A percentile compares a stretch with the other conserved stretches of the same genome.
Evolutionary conservation across 2,797 vertebrate species (phyloP).

Genomic region (Chelidonichthys spinosus): DNA sequence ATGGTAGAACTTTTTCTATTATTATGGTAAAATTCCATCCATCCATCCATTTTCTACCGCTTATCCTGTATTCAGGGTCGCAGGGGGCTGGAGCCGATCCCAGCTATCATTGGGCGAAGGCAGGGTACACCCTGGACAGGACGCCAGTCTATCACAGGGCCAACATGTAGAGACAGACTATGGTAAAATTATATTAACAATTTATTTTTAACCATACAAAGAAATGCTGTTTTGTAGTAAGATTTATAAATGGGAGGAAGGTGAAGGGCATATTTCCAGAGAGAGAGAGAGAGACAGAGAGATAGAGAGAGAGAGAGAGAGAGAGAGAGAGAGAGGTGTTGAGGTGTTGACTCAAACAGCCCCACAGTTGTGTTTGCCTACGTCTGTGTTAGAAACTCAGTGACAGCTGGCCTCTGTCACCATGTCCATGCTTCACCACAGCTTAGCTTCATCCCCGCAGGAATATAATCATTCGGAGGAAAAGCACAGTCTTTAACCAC

Average conservation of each 20-base stretch:
- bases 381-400: conserved; percentile 13
- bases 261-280: conserved; percentile 16
- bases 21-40: background rate
- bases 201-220: background rate
- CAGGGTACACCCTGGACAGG: no score
- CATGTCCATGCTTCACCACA: conserved; percentile 24
- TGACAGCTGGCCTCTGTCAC: conserved; percentile 53
- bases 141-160: no score
- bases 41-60: no score
- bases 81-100: no score
- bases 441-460: conserved; percentile 60
- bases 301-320: no score
- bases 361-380: conserved; percentile 25
- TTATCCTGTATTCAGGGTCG: no score
- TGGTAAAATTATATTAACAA: background rate
- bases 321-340: conserved; percentile 17
- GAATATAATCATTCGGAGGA: conserved; percentile 54
- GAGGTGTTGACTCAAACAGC: conserved; percentile 48
- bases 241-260: background rate
- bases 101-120: no score
- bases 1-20: background rate
- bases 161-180: no score
- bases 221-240: background rate
- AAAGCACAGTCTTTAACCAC: conserved; percentile 52
- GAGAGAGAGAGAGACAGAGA: background rate